Percentiles rank a stretch among this genome's conserved stretches.
Evolutionary conservation across 2,888 invertebrate genomes (phyloP).

Genomic region (Philonicus albiceps): DNA sequence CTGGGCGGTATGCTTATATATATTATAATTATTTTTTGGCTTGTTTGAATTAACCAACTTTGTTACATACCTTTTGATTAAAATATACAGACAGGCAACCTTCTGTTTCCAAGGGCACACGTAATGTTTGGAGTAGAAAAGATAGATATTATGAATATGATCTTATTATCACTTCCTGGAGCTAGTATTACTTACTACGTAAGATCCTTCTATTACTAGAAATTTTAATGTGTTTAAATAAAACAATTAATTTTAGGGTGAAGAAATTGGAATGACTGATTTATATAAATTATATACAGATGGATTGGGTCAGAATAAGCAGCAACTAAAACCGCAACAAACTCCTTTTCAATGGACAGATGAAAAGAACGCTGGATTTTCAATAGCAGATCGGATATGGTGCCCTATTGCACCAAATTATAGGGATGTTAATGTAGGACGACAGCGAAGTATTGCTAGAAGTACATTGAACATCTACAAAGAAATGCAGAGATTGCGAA

Average conservation of each 20-base stretch:
- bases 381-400: slow-evolving; percentile 59
- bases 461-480: slow-evolving; percentile 71
- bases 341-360: slow-evolving; percentile 72
- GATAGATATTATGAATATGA: slow-evolving; percentile 77
- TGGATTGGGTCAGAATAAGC: slow-evolving; percentile 68
- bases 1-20: slow-evolving; percentile 69
- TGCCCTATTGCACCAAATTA: slow-evolving; percentile 67
- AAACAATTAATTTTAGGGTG: slow-evolving; percentile 76
- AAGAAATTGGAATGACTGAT: slow-evolving; percentile 84
- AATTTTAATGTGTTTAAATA: slow-evolving; percentile 56
- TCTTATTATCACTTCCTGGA: slow-evolving; percentile 82
- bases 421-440: slow-evolving; percentile 67
- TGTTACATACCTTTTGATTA: too few species aligned
- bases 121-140: slow-evolving; percentile 70
- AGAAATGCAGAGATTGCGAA: slow-evolving; percentile 63
- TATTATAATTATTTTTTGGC: neutral
- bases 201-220: too few species aligned
- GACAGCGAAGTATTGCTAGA: slow-evolving; percentile 60
- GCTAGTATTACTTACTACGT: slow-evolving; percentile 83
- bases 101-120: too few species aligned
- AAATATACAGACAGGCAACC: too few species aligned
- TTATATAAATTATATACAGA: slow-evolving; percentile 68
- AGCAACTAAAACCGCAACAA: slow-evolving; percentile 68
- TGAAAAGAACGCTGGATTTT: slow-evolving; percentile 59
- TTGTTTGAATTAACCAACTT: neutral